These are phyloP conservation scores for Aphelenchoides fujianensis DNA, from an alignment of 1,140 invertebrate genomes.

Conservation along the genomic window DNA sequence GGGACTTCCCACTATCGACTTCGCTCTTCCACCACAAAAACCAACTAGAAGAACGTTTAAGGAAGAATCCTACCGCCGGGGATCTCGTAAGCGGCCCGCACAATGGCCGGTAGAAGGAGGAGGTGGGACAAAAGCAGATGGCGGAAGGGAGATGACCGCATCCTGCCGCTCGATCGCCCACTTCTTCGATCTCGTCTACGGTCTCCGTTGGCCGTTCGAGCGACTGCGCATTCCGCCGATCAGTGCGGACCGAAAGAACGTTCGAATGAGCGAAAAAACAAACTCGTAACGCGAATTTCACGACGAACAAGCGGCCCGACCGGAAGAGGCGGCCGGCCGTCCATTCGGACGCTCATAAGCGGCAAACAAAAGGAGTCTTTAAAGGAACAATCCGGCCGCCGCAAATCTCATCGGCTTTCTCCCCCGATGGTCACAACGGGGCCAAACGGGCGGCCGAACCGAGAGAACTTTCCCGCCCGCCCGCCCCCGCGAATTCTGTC, in stretches of 20 bases:
- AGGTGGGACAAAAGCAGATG: no score
- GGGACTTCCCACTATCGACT: slow-evolving; percentile 1
- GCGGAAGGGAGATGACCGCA: no score
- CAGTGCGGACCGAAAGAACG: not conserved
- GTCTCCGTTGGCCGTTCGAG: no score
- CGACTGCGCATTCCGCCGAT: no score
- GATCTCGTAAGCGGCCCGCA: slow-evolving; percentile 29
- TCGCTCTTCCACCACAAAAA: slow-evolving; percentile 16
- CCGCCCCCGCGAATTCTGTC: not conserved
- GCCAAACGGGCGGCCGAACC: not conserved
- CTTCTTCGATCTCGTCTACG: no score
- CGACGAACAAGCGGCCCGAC: not conserved
- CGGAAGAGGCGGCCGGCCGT: not conserved
- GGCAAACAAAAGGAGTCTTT: not conserved
- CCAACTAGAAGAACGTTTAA: slow-evolving; percentile 2
- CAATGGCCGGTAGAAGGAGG: no score
- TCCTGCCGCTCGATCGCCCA: no score
- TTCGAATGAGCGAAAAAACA: no score
- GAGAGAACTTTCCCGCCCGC: not conserved
- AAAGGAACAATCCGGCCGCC: not conserved
- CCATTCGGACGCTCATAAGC: not conserved
- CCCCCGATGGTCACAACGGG: not conserved
- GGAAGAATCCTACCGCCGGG: slow-evolving; percentile 24
- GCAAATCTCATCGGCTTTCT: slow-evolving; percentile 10
- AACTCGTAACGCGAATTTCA: no score